Evolutionary conservation across 2,888 invertebrate genomes (phyloP).

Genomic region (Acheta domesticus): DNA sequence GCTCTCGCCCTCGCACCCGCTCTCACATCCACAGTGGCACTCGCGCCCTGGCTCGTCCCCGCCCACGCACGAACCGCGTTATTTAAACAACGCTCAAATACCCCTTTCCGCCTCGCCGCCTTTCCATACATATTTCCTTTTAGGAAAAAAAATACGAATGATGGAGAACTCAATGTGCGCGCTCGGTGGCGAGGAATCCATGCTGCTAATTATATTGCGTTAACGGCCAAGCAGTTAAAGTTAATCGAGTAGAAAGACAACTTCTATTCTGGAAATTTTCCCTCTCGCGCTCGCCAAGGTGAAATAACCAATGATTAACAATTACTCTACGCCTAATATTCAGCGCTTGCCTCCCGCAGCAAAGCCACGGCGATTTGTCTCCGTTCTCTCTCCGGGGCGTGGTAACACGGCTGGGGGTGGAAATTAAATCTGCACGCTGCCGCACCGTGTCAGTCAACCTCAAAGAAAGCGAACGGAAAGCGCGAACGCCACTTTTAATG

Average conservation of each 20-base stretch:
- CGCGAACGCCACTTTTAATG: no score
- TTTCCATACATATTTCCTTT: conserved; percentile 8
- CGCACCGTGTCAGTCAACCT: no score
- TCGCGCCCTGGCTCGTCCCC: not conserved
- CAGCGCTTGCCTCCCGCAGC: no score
- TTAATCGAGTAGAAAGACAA: not conserved
- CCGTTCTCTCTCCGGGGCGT: no score
- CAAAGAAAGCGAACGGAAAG: no score
- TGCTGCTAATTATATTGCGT: conserved; percentile 6
- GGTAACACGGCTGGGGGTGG: no score
- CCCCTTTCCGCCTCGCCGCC: not conserved
- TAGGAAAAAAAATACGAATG: not conserved
- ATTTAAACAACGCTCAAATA: conserved; percentile 5
- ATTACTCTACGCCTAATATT: not conserved
- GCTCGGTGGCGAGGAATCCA: not conserved
- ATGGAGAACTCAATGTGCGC: conserved; percentile 18
- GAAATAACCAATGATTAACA: conserved; percentile 18
- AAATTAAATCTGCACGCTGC: no score
- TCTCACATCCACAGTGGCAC: no score
- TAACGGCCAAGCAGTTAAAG: conserved; percentile 6
- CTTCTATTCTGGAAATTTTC: not conserved
- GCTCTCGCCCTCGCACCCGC: no score
- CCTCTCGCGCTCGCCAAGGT: not conserved
- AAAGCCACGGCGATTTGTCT: no score
- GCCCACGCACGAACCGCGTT: not conserved